A percentile compares a stretch with the other conserved stretches of the same genome.
Conservation (phyloP, 2,113 vertebrate species). For the Nerophis lumbriciformis region DNA sequence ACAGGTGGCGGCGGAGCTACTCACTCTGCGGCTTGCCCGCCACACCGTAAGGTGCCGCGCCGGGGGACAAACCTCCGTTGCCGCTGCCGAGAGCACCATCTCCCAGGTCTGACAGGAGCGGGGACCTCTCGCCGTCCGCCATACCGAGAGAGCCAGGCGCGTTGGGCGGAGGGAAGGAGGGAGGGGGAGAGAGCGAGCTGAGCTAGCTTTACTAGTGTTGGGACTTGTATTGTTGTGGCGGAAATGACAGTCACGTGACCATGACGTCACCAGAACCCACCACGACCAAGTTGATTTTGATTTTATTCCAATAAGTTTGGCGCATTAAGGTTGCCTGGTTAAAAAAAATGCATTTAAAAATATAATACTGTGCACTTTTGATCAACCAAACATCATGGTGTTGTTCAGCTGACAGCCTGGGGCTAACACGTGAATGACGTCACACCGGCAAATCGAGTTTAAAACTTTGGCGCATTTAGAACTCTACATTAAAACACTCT, state of each 20-base stretch:
- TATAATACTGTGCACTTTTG: too few relatives aligned
- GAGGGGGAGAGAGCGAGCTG: slow-evolving; percentile 24
- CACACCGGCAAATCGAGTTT: too few relatives aligned
- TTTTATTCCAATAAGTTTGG: too few relatives aligned
- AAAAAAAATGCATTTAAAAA: too few relatives aligned
- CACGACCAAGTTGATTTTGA: too few relatives aligned
- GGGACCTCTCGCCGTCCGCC: slow-evolving; percentile 80
- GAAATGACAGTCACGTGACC: slow-evolving; percentile 71
- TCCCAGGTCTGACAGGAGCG: slow-evolving; percentile 74
- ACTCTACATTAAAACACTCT: too few relatives aligned
- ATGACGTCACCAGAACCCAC: slow-evolving; percentile 12
- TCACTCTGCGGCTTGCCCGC: slow-evolving; percentile 74
- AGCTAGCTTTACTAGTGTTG: slow-evolving; percentile 19
- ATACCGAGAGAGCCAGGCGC: slow-evolving; percentile 68
- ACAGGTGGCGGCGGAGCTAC: slow-evolving; percentile 44
- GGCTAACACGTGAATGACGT: too few relatives aligned
- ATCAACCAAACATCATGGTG: too few relatives aligned
- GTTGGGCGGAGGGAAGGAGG: slow-evolving; percentile 11
- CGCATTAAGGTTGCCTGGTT: too few relatives aligned
- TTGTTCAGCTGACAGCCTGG: too few relatives aligned
- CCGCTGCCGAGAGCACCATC: slow-evolving; percentile 67
- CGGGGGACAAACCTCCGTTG: slow-evolving; percentile 68
- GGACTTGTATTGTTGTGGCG: slow-evolving; percentile 60
- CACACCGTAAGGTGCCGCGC: slow-evolving; percentile 58
- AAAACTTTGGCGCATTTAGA: too few relatives aligned